Percentiles rank a stretch among this genome's conserved stretches.
These are phyloP conservation scores for Myripristis jacobus DNA, from an alignment of 2,797 vertebrate genomes.

Conservation along the genomic window DNA sequence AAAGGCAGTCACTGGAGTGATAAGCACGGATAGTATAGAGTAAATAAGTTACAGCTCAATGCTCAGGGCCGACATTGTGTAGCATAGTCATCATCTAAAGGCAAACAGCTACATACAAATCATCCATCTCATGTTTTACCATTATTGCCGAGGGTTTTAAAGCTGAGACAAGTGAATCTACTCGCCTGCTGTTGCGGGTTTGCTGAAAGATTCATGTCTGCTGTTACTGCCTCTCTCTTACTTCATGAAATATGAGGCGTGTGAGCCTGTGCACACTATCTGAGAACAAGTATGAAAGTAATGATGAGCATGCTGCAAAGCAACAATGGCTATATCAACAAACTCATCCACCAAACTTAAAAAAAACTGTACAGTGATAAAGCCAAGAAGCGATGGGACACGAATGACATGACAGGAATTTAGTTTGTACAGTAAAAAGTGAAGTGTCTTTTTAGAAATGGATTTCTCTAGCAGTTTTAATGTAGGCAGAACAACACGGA, in stretches of 20 bases:
- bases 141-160: constrained; percentile 6
- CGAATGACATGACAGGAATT: no score
- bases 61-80: constrained; percentile 7
- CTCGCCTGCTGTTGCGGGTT: constrained; percentile 3
- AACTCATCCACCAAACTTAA: background rate
- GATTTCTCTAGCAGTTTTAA: constrained; percentile 72
- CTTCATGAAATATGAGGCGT: background rate
- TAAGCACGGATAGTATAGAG: background rate
- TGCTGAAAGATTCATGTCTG: constrained; percentile 19
- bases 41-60: constrained; percentile 11
- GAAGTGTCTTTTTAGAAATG: constrained; percentile 10
- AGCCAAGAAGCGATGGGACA: background rate
- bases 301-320: constrained; percentile 3
- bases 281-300: background rate
- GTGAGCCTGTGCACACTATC: background rate
- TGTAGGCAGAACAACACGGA: constrained; percentile 57
- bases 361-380: background rate
- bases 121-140: constrained; percentile 7
- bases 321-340: background rate
- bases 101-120: constrained; percentile 11
- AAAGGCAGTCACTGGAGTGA: constrained; percentile 1
- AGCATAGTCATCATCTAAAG: constrained; percentile 10
- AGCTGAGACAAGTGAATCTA: constrained; percentile 7
- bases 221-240: constrained; percentile 6
- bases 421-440: background rate